Conservation (phyloP, 2,888 invertebrate species). For the Protophormia terraenovae region DNA sequence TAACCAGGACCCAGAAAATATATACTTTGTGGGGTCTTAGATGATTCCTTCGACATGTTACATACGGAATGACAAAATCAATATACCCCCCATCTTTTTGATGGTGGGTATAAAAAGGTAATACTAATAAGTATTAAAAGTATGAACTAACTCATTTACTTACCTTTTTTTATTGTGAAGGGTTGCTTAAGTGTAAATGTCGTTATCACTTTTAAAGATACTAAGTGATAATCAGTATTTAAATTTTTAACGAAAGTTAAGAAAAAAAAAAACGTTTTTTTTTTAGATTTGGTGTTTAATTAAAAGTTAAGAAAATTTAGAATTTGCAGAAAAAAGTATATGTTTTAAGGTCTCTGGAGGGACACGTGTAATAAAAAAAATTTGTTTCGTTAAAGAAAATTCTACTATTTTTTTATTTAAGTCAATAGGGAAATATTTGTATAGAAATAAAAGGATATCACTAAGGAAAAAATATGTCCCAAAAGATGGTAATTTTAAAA, state of each 20-base stretch:
- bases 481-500: too few relatives aligned
- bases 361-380: background rate
- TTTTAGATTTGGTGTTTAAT: slow-evolving; percentile 28
- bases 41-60: too few relatives aligned
- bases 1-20: too few relatives aligned
- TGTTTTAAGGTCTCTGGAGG: background rate
- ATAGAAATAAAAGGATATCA: too few relatives aligned
- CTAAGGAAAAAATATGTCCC: too few relatives aligned
- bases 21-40: too few relatives aligned
- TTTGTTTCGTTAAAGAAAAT: background rate
- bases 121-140: background rate
- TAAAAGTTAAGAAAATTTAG: slow-evolving; percentile 33
- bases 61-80: too few relatives aligned
- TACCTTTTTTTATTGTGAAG: background rate
- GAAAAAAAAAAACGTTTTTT: background rate
- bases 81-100: too few relatives aligned
- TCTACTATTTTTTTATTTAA: background rate
- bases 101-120: too few relatives aligned
- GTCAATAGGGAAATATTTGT: background rate
- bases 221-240: slow-evolving; percentile 40
- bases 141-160: background rate
- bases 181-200: slow-evolving; percentile 18
- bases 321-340: background rate
- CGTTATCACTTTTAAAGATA: slow-evolving; percentile 23
- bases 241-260: background rate